phyloP scores from a whole-genome alignment of 2,113 vertebrate genomes.

The Sprattus sprattus region DNA sequence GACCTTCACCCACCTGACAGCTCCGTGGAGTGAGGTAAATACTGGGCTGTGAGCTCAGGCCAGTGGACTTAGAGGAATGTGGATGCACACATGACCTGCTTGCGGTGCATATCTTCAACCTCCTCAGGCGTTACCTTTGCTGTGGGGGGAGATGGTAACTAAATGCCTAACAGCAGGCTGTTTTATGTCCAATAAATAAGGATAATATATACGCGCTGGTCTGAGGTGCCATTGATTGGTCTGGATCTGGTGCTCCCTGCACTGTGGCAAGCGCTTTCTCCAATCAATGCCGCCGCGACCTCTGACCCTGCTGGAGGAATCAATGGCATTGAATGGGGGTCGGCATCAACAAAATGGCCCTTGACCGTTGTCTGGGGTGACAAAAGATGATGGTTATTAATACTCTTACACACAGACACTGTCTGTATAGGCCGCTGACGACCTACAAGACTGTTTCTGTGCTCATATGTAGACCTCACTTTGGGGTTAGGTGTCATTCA shows the following conservation, averaged over 20 bases:
- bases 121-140: not conserved
- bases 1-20: slow-evolving; percentile 5
- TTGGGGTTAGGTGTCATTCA: not conserved
- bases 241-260: slow-evolving; percentile 77
- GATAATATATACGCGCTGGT: slow-evolving; percentile 82
- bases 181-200: slow-evolving; percentile 83
- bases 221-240: slow-evolving; percentile 86
- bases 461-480: not conserved
- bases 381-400: slow-evolving; percentile 75
- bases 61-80: not conserved
- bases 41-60: not conserved
- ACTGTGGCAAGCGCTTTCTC: slow-evolving; percentile 86
- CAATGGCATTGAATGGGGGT: slow-evolving; percentile 82
- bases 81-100: not conserved
- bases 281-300: slow-evolving; percentile 83
- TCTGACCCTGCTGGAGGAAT: slow-evolving; percentile 87
- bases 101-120: not conserved
- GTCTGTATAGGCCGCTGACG: not conserved
- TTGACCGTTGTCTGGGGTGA: slow-evolving; percentile 75
- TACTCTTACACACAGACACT: slow-evolving; percentile 48
- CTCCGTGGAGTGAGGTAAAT: not conserved
- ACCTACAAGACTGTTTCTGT: not conserved
- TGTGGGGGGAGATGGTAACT: not conserved
- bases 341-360: slow-evolving; percentile 72
- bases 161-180: not conserved